phyloP scores from a whole-genome alignment of 1,140 invertebrate genomes.

The Maconellicoccus hirsutus region DNA sequence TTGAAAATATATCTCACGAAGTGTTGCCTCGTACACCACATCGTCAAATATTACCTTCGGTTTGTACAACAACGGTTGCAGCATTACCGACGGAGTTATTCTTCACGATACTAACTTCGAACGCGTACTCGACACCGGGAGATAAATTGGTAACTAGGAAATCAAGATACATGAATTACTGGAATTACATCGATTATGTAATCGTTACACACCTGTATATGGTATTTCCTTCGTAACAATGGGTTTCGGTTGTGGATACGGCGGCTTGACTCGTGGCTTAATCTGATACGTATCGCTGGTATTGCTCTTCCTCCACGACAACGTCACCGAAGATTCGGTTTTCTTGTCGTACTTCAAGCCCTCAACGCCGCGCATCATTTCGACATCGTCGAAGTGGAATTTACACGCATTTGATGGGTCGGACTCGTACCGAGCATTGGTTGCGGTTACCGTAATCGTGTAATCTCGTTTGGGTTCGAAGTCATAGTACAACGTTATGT shows the following conservation, averaged over 20 bases:
- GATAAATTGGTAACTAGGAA: constrained; percentile 44
- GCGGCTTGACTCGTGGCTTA: constrained; percentile 39
- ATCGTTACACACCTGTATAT: constrained; percentile 28
- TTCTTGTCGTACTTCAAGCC: constrained; percentile 40
- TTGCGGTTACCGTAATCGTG: constrained; percentile 61
- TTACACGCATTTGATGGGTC: constrained; percentile 30
- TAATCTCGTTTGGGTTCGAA: constrained; percentile 52
- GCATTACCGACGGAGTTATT: constrained; percentile 40
- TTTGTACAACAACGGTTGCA: constrained; percentile 39
- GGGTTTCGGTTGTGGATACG: constrained; percentile 23
- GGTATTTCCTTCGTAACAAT: constrained; percentile 32
- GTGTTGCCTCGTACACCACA: not conserved
- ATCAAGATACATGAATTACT: too few relatives aligned
- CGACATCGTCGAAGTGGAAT: constrained; percentile 47
- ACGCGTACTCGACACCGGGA: constrained; percentile 43
- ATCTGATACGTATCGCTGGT: constrained; percentile 30
- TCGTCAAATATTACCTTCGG: not conserved
- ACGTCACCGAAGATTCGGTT: constrained; percentile 40
- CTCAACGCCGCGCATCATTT: constrained; percentile 47
- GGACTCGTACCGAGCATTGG: constrained; percentile 48
- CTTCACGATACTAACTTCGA: constrained; percentile 49
- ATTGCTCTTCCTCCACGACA: constrained; percentile 47
- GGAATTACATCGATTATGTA: too few relatives aligned
- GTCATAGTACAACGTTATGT: constrained; percentile 32
- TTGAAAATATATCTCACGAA: constrained; percentile 1